Percentiles rank a stretch among this genome's conserved stretches.
Conservation (phyloP, 2,113 vertebrate genomes). For the Paralichthys olivaceus region DNA sequence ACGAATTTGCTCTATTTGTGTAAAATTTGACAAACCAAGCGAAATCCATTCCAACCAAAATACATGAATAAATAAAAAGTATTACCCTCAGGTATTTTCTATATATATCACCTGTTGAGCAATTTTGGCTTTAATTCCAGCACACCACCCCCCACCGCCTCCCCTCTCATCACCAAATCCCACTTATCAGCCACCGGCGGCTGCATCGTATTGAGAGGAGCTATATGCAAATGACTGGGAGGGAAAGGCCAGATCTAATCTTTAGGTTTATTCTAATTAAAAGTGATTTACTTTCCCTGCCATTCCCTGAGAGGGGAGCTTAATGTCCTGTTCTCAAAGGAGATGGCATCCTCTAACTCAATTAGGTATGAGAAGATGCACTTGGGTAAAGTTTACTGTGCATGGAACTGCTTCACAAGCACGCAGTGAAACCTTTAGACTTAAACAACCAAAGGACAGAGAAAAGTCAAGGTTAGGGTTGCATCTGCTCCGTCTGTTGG, state of each 20-base stretch:
- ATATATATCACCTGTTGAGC: slow-evolving; percentile 47
- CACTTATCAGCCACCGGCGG: slow-evolving; percentile 75
- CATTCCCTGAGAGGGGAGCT: slow-evolving; percentile 63
- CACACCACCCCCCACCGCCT: slow-evolving; percentile 23
- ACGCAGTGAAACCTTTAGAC: slow-evolving; percentile 24
- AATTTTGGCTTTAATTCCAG: slow-evolving; percentile 6
- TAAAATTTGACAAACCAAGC: background rate
- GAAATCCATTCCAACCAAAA: background rate
- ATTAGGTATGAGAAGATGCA: slow-evolving; percentile 69
- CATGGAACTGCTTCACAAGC: slow-evolving; percentile 34
- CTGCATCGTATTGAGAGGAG: slow-evolving; percentile 64
- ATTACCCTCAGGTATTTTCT: slow-evolving; percentile 8
- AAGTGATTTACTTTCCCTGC: slow-evolving; percentile 78
- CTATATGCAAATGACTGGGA: slow-evolving; percentile 72
- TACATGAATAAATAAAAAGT: background rate
- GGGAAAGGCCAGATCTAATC: slow-evolving; percentile 79
- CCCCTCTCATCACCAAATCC: slow-evolving; percentile 66
- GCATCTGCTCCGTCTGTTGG: background rate
- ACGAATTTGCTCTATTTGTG: background rate
- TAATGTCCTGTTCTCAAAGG: slow-evolving; percentile 75
- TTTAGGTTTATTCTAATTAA: slow-evolving; percentile 84
- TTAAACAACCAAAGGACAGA: background rate
- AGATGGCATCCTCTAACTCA: slow-evolving; percentile 69
- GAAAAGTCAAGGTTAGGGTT: slow-evolving; percentile 55
- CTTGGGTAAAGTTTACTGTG: slow-evolving; percentile 65